These are phyloP conservation scores for Jaculus jaculus DNA, from an alignment of 2,113 vertebrate species.

Conservation along the genomic window DNA sequence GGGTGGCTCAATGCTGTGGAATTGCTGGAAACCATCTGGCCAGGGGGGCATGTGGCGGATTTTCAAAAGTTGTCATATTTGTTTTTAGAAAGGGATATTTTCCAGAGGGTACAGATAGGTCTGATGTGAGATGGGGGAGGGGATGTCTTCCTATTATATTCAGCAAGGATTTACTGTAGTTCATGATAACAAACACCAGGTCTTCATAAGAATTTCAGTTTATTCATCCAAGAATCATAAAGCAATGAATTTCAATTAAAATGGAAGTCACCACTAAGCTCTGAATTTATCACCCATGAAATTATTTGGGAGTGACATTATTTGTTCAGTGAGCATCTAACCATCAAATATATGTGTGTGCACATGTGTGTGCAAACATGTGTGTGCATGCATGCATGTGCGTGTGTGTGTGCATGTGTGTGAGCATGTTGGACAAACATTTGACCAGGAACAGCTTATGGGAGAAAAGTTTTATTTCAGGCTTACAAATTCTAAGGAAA, in stretches of 20 bases:
- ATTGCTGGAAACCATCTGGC: neutral
- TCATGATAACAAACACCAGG: conserved; percentile 1
- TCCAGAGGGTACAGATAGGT: neutral
- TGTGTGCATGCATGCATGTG: neutral
- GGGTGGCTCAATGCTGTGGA: neutral
- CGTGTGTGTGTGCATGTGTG: neutral
- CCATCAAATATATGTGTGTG: neutral
- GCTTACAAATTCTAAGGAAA: no score
- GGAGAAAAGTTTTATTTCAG: no score
- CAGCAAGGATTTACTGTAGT: conserved; percentile 1
- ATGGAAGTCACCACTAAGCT: neutral
- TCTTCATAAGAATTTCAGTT: conserved; percentile 30
- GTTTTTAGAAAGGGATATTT: conserved; percentile 13
- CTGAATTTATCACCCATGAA: neutral
- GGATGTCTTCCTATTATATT: neutral
- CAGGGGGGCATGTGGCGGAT: neutral
- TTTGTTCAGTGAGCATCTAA: neutral
- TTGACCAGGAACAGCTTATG: no score
- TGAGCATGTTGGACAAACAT: no score
- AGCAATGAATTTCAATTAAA: conserved; percentile 46
- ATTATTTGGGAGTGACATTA: neutral
- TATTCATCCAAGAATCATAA: neutral
- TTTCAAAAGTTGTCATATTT: neutral
- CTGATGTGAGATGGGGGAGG: neutral
- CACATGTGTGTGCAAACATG: neutral